These are phyloP conservation scores for Neostethus bicornis DNA, from an alignment of 2,797 vertebrate genomes.

Conservation along the genomic window DNA sequence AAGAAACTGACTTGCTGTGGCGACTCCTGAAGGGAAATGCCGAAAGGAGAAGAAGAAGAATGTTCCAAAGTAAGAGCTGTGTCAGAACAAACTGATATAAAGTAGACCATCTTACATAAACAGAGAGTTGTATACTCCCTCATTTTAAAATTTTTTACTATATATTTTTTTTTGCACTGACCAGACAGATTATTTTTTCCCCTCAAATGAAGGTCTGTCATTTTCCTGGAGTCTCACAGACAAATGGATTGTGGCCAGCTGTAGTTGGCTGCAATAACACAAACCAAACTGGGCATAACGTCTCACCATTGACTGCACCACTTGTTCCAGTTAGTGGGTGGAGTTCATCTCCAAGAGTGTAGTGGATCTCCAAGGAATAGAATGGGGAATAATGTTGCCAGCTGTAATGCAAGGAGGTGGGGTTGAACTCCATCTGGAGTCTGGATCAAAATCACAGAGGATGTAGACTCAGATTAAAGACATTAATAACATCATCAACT, in stretches of 20 bases:
- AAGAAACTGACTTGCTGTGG: too few species aligned
- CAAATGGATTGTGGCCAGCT: neutral
- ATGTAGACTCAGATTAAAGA: neutral
- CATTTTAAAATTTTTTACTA: too few species aligned
- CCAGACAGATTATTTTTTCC: too few species aligned
- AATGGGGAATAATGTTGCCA: neutral
- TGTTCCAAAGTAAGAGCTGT: too few species aligned
- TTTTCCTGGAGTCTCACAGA: neutral
- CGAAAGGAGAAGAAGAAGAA: too few species aligned
- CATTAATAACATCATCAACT: neutral
- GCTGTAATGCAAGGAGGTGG: neutral
- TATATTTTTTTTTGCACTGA: neutral
- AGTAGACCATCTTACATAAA: neutral
- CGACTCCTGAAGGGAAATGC: too few species aligned
- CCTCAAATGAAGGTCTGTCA: neutral
- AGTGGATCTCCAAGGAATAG: neutral
- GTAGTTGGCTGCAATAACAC: neutral
- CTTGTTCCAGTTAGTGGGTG: neutral
- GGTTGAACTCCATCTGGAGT: neutral
- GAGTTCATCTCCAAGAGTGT: neutral
- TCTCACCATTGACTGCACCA: neutral
- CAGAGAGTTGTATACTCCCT: neutral
- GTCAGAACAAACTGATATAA: neutral
- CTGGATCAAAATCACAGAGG: neutral
- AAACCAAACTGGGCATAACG: neutral